Percentiles rank a stretch among this genome's conserved stretches.
Evolutionary conservation across 2,888 invertebrate species (phyloP).

Genomic region (Eilema griseolum): DNA sequence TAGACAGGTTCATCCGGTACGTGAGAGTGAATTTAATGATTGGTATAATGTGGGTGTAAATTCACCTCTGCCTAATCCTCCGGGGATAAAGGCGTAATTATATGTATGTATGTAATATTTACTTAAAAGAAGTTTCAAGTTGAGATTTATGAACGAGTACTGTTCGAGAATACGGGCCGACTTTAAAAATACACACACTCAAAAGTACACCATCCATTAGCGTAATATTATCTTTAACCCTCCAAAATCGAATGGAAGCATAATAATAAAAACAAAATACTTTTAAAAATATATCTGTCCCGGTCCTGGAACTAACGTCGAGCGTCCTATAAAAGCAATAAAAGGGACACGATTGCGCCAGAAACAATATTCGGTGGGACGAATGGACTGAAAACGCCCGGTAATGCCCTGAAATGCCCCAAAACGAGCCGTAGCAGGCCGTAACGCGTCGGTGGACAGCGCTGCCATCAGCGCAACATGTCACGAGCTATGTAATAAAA

Average conservation of each 20-base stretch:
- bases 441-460: conserved; percentile 53
- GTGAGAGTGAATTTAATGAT: too few relatives aligned
- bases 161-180: not conserved
- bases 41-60: too few relatives aligned
- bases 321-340: conserved; percentile 55
- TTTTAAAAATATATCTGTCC: conserved; percentile 41
- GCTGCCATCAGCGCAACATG: conserved; percentile 62
- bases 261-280: conserved; percentile 34
- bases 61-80: too few relatives aligned
- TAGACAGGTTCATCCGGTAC: too few relatives aligned
- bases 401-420: conserved; percentile 45
- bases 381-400: conserved; percentile 55
- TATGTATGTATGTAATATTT: too few relatives aligned
- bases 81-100: too few relatives aligned
- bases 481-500: conserved; percentile 62
- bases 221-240: conserved; percentile 5
- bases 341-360: conserved; percentile 53
- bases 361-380: conserved; percentile 59
- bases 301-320: conserved; percentile 45
- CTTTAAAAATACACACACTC: not conserved
- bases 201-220: not conserved
- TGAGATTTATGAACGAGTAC: too few relatives aligned
- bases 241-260: conserved; percentile 10
- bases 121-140: too few relatives aligned
- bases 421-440: conserved; percentile 49